These are phyloP conservation scores for Thymelicus lineola DNA, from an alignment of 2,888 invertebrate genomes.

Conservation along the genomic window DNA sequence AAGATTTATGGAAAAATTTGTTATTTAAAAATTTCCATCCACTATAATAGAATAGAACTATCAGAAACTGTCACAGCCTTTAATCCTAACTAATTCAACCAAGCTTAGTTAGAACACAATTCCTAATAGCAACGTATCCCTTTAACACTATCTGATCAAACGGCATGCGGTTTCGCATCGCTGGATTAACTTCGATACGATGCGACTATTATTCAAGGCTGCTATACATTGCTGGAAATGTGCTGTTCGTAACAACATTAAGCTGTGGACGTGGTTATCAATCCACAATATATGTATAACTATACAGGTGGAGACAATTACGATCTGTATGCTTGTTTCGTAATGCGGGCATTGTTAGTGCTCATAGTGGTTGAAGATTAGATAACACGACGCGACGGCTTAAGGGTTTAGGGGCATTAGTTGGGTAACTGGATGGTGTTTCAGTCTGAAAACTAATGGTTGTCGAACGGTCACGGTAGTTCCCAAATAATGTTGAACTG, in stretches of 20 bases:
- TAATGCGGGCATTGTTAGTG: constrained; percentile 27
- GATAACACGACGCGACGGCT: constrained; percentile 20
- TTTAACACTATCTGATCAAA: constrained; percentile 33
- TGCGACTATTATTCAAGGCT: constrained; percentile 28
- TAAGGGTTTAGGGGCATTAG: constrained; percentile 12
- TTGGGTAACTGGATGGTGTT: constrained; percentile 27
- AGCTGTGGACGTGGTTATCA: constrained; percentile 29
- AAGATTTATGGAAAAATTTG: too few relatives aligned
- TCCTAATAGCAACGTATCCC: constrained; percentile 23
- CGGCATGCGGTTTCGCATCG: constrained; percentile 21
- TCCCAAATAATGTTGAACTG: too few relatives aligned
- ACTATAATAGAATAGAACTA: too few relatives aligned
- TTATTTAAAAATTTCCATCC: too few relatives aligned
- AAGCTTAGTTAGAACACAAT: constrained; percentile 27
- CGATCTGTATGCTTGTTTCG: constrained; percentile 21
- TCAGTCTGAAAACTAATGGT: constrained; percentile 15
- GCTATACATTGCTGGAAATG: constrained; percentile 32
- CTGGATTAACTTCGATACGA: constrained; percentile 19
- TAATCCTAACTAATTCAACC: constrained; percentile 9
- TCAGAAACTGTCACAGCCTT: neutral
- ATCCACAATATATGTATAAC: constrained; percentile 22
- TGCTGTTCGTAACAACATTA: constrained; percentile 26
- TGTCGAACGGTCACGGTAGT: neutral
- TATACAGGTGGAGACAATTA: constrained; percentile 21
- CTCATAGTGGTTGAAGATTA: constrained; percentile 26